These are phyloP conservation scores for Caenorhabditis japonica DNA, from an alignment of 2,888 invertebrate species.

Conservation along the genomic window DNA sequence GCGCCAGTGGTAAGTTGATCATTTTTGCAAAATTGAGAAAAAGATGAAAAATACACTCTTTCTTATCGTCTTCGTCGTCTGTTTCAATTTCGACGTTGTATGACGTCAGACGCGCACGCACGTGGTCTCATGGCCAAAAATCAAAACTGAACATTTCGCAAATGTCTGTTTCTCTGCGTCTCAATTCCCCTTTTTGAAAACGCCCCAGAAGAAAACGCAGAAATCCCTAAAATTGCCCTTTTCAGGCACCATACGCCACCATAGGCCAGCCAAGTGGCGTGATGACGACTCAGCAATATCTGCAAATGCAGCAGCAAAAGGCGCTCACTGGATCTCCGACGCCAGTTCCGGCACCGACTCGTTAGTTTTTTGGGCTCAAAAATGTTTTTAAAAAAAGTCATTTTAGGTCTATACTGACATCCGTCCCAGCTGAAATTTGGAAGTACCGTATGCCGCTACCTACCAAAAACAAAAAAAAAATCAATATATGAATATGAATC, in stretches of 20 bases:
- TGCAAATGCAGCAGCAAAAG: constrained; percentile 36
- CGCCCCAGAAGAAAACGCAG: too few species aligned
- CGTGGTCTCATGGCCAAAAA: constrained; percentile 13
- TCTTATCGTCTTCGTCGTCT: background rate
- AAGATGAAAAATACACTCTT: background rate
- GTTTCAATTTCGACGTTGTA: too few species aligned
- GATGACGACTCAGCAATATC: constrained; percentile 47
- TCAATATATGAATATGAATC: constrained; percentile 1
- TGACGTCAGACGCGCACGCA: too few species aligned
- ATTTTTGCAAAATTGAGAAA: background rate
- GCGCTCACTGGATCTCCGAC: constrained; percentile 14
- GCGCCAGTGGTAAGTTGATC: constrained; percentile 23
- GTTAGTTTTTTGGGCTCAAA: constrained; percentile 1
- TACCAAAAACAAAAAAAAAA: background rate
- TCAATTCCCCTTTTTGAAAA: too few species aligned
- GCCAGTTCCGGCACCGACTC: constrained; percentile 34
- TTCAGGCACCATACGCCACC: constrained; percentile 32
- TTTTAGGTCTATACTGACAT: constrained; percentile 10
- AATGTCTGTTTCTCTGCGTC: too few species aligned
- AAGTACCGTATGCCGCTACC: too few species aligned
- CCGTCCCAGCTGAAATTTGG: background rate
- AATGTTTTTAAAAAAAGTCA: background rate
- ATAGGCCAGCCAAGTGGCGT: constrained; percentile 15
- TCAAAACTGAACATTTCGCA: too few species aligned
- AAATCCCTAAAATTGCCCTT: too few species aligned